Conservation (phyloP, 2,888 invertebrate species). For the Leucophenga maculata region DNA sequence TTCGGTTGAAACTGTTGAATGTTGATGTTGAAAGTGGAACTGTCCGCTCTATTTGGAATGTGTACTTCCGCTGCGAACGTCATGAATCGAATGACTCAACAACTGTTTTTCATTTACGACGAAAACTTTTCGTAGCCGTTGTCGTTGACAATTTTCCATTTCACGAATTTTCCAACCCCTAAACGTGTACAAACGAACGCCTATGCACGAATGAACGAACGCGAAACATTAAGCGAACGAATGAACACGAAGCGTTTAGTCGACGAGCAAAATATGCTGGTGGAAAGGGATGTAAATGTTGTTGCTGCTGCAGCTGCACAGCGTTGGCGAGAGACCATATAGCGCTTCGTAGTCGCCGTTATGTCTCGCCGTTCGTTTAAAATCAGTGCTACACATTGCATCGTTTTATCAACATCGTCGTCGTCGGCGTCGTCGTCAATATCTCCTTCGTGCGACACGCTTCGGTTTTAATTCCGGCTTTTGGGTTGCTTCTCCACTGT, state of each 20-base stretch:
- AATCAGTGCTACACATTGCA: constrained; percentile 8
- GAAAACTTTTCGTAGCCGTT: constrained; percentile 62
- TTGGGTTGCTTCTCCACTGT: neutral
- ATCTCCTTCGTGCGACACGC: neutral
- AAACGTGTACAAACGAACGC: constrained; percentile 32
- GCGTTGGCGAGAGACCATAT: constrained; percentile 19
- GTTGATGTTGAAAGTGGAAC: neutral
- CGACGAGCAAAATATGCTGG: neutral
- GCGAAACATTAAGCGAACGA: too few relatives aligned
- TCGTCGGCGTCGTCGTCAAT: neutral
- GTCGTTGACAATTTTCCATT: constrained; percentile 28
- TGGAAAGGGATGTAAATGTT: too few relatives aligned
- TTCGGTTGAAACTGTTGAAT: neutral
- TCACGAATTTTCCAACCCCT: constrained; percentile 61
- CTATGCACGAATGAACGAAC: neutral
- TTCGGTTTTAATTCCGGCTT: constrained; percentile 2
- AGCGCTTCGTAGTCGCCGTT: neutral
- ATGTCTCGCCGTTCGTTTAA: neutral
- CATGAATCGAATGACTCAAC: constrained; percentile 68
- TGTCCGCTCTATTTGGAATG: neutral
- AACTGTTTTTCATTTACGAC: constrained; percentile 67
- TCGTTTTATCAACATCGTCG: constrained; percentile 25
- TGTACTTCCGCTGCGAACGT: constrained; percentile 68
- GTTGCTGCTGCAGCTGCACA: too few relatives aligned
- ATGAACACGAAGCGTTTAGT: too few relatives aligned